A percentile compares a stretch with the other conserved stretches of the same genome.
phyloP scores from a whole-genome alignment of 2,888 invertebrate species.

The Amitus sp. region DNA sequence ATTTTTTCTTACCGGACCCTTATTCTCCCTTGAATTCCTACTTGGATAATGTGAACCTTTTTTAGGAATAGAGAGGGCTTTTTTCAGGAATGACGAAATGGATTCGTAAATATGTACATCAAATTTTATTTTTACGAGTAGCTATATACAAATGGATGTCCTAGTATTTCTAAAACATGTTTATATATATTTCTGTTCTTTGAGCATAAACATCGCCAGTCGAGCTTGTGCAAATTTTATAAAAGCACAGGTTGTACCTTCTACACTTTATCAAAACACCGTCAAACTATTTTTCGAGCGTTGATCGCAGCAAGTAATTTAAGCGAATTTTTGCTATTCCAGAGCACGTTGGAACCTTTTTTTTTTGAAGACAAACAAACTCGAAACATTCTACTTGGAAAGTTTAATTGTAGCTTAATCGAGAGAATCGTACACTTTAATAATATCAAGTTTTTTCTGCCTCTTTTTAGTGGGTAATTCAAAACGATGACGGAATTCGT shows the following conservation, averaged over 20 bases:
- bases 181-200: slow-evolving; percentile 26
- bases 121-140: slow-evolving; percentile 62
- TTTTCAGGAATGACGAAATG: slow-evolving; percentile 3
- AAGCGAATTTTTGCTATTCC: slow-evolving; percentile 4
- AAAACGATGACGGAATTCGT: too few relatives aligned
- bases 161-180: slow-evolving; percentile 46
- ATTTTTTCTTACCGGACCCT: too few relatives aligned
- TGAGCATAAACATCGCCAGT: slow-evolving; percentile 37
- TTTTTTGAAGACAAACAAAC: not conserved
- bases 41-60: too few relatives aligned
- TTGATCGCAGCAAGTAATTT: slow-evolving; percentile 7
- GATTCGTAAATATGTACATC: slow-evolving; percentile 61
- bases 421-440: not conserved
- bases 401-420: slow-evolving; percentile 3
- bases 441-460: not conserved
- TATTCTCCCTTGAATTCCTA: too few relatives aligned
- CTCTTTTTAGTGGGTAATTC: too few relatives aligned
- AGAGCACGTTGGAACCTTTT: not conserved
- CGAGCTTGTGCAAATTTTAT: slow-evolving; percentile 16
- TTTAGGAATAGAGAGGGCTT: too few relatives aligned
- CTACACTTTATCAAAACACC: slow-evolving; percentile 16
- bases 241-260: slow-evolving; percentile 22
- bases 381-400: not conserved
- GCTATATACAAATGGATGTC: slow-evolving; percentile 63
- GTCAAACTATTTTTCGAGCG: not conserved